These are phyloP conservation scores for Phyto melanocephala DNA, from an alignment of 2,888 invertebrate genomes.

Conservation along the genomic window DNA sequence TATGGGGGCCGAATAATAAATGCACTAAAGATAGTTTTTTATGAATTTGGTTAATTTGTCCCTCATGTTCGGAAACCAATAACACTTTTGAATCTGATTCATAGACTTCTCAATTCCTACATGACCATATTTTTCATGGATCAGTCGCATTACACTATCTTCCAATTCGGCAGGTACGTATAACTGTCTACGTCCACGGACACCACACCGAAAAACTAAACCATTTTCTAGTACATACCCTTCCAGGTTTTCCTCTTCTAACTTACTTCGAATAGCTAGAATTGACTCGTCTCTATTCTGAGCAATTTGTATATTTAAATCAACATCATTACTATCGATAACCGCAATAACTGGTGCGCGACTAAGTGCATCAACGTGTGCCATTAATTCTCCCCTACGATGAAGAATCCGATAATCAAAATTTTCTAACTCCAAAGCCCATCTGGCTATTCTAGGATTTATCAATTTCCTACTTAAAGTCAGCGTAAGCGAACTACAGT, in stretches of 20 bases:
- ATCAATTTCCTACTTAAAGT: too few relatives aligned
- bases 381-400: not conserved
- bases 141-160: constrained; percentile 8
- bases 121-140: too few relatives aligned
- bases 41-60: too few relatives aligned
- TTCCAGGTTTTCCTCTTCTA: not conserved
- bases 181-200: not conserved
- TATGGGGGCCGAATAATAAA: not conserved
- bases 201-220: constrained; percentile 7
- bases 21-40: constrained; percentile 1
- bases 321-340: constrained; percentile 22
- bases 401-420: not conserved
- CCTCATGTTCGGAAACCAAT: too few relatives aligned
- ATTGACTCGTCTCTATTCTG: not conserved
- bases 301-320: not conserved
- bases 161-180: constrained; percentile 16
- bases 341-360: not conserved
- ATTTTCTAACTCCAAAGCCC: constrained; percentile 17
- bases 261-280: not conserved
- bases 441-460: too few relatives aligned
- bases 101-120: constrained; percentile 70
- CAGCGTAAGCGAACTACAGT: not conserved
- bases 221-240: not conserved
- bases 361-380: constrained; percentile 38
- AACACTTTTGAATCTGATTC: constrained; percentile 54